Base-by-base conservation (phyloP, 2,888 invertebrate species). In the Xiphydria camelus region DNA sequence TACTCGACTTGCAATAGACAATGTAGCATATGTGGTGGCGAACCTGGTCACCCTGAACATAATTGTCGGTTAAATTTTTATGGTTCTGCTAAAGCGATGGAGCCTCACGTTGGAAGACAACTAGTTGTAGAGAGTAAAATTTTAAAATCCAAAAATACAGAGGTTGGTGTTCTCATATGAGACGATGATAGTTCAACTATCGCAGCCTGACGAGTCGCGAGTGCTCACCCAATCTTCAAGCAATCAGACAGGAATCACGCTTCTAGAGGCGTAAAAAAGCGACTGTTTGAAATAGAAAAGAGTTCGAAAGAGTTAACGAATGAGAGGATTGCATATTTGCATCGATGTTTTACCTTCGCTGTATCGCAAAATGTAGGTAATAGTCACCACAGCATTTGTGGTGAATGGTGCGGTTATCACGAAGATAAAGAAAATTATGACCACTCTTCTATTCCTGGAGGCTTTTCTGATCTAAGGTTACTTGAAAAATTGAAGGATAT, bases 101-200 rank as follows among this genome's bases (percentile, higher is more conserved):
- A n/a, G n/a, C n/a, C n/a, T 17, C n/a, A 25, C 40, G 7, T 20
- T 17, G 45, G 26, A 26, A 21, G 25, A 10, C 38, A 45, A 25
- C 21, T 40, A 12, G 17, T 47, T 9, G 29, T 17, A 19, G 9
- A 32, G 4, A 47, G 36, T 32, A 4, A 4, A 7, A 29, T 34
- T 9, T 33, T 32, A 7, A 36, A 23, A 25, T 20, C 7, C 2
- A 4, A n/a, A 2, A 43, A 39, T 19, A 19, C 21, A 14, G 37
- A 50, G 12, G 22, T 47, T n/a, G 41, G 47, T 9, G 25, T 40
- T 29, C 29, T 44, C 9, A 20, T 46, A 18, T 41, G 41, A 6
- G 47, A 47, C 18, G 43, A 43, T n/a, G 46, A 49, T 25, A 46
- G 42, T 12, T 41, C 49, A 15, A 45, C 38, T 2, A 45, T 41